A percentile compares a stretch with the other conserved stretches of the same genome.
Evolutionary conservation across 2,888 invertebrate genomes (phyloP).

Genomic region (Mimas tiliae): DNA sequence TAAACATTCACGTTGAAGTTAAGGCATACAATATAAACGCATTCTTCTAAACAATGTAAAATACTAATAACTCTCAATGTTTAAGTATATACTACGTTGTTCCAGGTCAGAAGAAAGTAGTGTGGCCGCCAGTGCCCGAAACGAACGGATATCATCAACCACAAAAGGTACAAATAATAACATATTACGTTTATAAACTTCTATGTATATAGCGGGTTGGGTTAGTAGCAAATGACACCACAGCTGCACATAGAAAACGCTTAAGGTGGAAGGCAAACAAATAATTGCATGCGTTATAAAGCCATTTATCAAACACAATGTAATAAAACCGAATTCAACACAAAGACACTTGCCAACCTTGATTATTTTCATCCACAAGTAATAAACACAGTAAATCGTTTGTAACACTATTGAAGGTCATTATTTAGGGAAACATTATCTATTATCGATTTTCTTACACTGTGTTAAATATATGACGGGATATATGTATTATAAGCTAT

Average conservation of each 20-base stretch:
- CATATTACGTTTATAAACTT: slow-evolving; percentile 12
- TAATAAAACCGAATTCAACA: slow-evolving; percentile 18
- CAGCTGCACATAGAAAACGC: slow-evolving; percentile 70
- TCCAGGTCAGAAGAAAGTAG: slow-evolving; percentile 93
- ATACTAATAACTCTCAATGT: background rate
- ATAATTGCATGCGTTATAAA: slow-evolving; percentile 57
- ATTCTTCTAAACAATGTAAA: background rate
- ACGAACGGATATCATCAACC: slow-evolving; percentile 86
- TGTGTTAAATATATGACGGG: slow-evolving; percentile 5
- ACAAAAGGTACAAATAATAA: slow-evolving; percentile 83
- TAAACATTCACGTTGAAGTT: slow-evolving; percentile 1
- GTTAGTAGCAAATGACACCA: slow-evolving; percentile 53
- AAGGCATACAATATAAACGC: background rate
- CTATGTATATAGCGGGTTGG: slow-evolving; percentile 48
- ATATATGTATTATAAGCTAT: slow-evolving; percentile 50
- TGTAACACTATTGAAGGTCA: background rate
- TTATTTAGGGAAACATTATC: background rate
- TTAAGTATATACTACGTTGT: slow-evolving; percentile 7
- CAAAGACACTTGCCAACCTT: slow-evolving; percentile 5
- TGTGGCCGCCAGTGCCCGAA: slow-evolving; percentile 93
- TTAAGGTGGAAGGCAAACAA: slow-evolving; percentile 55
- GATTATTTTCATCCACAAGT: slow-evolving; percentile 12
- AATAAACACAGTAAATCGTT: background rate
- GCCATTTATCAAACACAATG: slow-evolving; percentile 35
- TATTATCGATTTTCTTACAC: slow-evolving; percentile 10